These are phyloP conservation scores for Hyphantria cunea DNA, from an alignment of 1,140 invertebrate genomes.

Conservation along the genomic window DNA sequence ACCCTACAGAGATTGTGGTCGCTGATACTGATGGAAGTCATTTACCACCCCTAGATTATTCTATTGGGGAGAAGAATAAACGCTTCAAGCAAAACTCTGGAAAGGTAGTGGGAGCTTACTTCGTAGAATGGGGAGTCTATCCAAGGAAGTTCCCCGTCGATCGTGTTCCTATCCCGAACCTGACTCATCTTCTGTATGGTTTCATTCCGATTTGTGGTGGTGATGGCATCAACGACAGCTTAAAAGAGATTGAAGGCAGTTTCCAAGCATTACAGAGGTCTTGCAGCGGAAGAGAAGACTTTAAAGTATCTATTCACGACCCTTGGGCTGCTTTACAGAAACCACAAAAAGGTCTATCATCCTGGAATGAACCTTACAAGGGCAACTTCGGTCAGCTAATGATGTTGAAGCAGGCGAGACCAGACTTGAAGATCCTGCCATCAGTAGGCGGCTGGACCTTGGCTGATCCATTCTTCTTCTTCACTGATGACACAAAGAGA, in stretches of 20 bases:
- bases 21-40: constrained; percentile 76
- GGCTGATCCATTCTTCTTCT: constrained; percentile 78
- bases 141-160: constrained; percentile 74
- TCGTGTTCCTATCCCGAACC: constrained; percentile 64
- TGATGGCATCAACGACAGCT: constrained; percentile 77
- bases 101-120: constrained; percentile 75
- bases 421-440: constrained; percentile 73
- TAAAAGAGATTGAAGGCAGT: constrained; percentile 78
- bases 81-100: constrained; percentile 73
- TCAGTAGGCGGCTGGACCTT: constrained; percentile 75
- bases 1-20: constrained; percentile 67
- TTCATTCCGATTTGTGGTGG: constrained; percentile 76
- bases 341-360: constrained; percentile 70
- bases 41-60: constrained; percentile 62
- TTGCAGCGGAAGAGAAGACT: constrained; percentile 73
- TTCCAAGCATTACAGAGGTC: constrained; percentile 74
- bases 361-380: constrained; percentile 77
- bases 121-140: constrained; percentile 76
- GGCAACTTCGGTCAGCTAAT: constrained; percentile 77
- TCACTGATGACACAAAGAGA: constrained; percentile 66
- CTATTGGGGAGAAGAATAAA: constrained; percentile 67
- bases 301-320: constrained; percentile 76
- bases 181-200: constrained; percentile 73
- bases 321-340: constrained; percentile 78
- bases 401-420: constrained; percentile 70